Evolutionary conservation across 64 coral and sea anemone genomes (phyloP).

Genomic region (Montipora efflorescens): DNA sequence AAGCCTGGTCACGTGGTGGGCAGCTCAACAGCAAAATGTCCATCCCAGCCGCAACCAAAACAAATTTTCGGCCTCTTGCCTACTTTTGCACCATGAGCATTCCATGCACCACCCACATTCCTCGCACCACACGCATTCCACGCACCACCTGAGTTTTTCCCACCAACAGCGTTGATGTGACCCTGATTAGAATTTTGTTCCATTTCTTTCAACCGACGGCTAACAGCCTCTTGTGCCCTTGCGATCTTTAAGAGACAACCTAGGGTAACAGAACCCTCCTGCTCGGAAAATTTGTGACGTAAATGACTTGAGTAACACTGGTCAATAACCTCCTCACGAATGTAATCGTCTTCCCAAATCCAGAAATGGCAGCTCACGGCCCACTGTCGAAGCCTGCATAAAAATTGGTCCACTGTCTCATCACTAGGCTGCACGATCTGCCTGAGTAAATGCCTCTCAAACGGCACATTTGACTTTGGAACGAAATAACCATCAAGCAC

Average conservation of each 20-base stretch:
- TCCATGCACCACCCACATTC: not conserved
- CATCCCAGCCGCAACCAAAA: not conserved
- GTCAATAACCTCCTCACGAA: too few species aligned
- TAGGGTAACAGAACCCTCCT: too few species aligned
- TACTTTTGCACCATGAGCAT: not conserved
- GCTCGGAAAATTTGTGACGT: too few species aligned
- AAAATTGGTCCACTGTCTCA: too few species aligned
- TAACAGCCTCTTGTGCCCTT: slow-evolving; percentile 28
- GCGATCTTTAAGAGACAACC: not conserved
- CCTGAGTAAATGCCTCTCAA: too few species aligned
- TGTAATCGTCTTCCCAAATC: too few species aligned
- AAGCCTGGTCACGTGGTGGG: not conserved
- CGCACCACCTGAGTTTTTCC: not conserved
- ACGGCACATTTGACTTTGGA: too few species aligned
- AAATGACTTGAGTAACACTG: too few species aligned
- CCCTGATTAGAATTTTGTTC: not conserved
- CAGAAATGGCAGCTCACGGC: too few species aligned
- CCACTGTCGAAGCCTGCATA: too few species aligned
- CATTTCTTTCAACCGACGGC: not conserved
- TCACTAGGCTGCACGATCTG: too few species aligned
- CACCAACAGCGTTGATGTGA: not conserved
- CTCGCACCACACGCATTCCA: not conserved
- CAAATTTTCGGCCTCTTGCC: not conserved
- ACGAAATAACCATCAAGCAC: too few species aligned
- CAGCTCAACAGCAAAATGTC: not conserved